Evolutionary conservation across 2,113 vertebrate genomes (phyloP).

Genomic region (Corythaeola cristata): DNA sequence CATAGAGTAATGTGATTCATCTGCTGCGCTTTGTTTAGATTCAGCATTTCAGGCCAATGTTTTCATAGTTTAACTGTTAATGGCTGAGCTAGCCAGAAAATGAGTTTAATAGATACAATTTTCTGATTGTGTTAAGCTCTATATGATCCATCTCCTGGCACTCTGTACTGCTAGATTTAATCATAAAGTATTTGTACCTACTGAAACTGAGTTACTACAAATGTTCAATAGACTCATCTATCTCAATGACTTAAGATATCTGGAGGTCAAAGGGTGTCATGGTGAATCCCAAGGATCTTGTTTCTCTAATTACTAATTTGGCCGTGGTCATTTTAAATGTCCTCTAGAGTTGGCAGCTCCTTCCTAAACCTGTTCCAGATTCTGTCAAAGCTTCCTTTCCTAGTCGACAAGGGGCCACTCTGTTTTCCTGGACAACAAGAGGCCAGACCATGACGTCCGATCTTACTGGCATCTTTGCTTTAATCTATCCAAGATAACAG

Average conservation of each 20-base stretch:
- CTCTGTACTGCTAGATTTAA: neutral
- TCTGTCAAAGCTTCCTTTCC: neutral
- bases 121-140: constrained; percentile 12
- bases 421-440: neutral
- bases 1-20: neutral
- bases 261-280: constrained; percentile 2
- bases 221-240: constrained; percentile 16
- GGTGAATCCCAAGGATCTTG: neutral
- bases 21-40: neutral
- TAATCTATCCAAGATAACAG: neutral
- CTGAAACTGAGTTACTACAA: constrained; percentile 1
- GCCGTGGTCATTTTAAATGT: constrained; percentile 4
- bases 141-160: neutral
- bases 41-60: neutral
- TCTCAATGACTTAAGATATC: constrained; percentile 15
- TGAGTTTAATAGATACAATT: neutral
- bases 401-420: neutral
- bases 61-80: neutral
- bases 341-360: constrained; percentile 29
- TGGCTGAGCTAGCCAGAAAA: neutral
- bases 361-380: constrained; percentile 45
- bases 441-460: neutral
- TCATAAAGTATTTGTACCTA: neutral
- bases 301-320: constrained; percentile 51
- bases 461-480: constrained; percentile 27